Evolutionary conservation across 2,113 vertebrate species (phyloP), one percentile per base, ranked within the genome.

Genomic region (Ursus arctos): DNA sequence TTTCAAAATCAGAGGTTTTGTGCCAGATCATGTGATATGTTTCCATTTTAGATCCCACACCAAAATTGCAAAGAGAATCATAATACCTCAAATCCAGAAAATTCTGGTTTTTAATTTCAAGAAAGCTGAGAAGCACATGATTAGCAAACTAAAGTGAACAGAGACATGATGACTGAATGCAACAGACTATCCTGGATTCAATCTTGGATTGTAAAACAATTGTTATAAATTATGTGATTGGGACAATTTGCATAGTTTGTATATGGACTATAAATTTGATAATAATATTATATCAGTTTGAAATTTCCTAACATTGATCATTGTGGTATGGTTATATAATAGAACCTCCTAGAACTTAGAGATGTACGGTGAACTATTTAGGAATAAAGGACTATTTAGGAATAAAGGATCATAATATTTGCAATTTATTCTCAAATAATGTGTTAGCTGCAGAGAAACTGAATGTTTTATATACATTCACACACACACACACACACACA

Each of bases 221-320:
- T 24, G 7, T 43, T 61, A 47, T 71, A 95, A 95, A 91, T 94
- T 88, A 24, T 24, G 28, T n/a, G 63, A 77, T 15, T 86, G 59
- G 74, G 57, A 47, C 31, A 92, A 74, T 67, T 74, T 71, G 9
- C 10, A 40, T 31, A 89, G 57, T 57, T 84, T 63, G 7, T 43
- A 92, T 24, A 53, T 53, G 28, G 7, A 85, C 21, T 85, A 1
- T 59, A 76, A 6, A 74, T 92, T 92, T 94, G 33, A 49, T 77
- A 84, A 49, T 77, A 84, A 36, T 36, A 36, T 24, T 74, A 14
- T 85, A 55, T 76, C 15, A 76, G 49, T 43, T 81, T 85, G 40
- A 94, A 84, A 92, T 69, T 80, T 92, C 26, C n/a, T 97, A 55
- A 67, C 28, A 43, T 67, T 74, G 31, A 80, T 95, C 51, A 94